Evolutionary conservation across 2,113 vertebrate genomes (phyloP).

Genomic region (Loxodonta africana): DNA sequence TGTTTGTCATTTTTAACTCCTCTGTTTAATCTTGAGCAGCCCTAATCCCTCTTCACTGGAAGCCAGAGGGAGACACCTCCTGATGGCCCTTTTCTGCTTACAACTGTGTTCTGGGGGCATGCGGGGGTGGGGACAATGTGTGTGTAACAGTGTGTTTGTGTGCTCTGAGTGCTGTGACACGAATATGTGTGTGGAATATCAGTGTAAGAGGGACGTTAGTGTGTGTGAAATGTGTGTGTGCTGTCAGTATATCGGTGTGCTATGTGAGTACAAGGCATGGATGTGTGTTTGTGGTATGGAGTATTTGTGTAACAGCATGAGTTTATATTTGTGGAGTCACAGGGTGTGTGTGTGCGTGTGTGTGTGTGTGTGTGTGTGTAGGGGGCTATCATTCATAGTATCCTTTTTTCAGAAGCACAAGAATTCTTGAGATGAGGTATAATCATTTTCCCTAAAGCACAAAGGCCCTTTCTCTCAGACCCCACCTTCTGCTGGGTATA

Average conservation of each 20-base stretch:
- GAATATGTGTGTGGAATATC: neutral
- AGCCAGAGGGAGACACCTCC: neutral
- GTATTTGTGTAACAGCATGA: neutral
- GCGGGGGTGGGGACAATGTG: fast-evolving
- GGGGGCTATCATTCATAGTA: neutral
- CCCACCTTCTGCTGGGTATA: neutral
- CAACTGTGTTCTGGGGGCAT: neutral
- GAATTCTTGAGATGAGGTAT: neutral
- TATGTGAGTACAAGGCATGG: neutral
- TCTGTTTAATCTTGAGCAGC: constrained; percentile 86
- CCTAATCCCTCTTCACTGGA: constrained; percentile 82
- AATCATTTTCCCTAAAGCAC: neutral
- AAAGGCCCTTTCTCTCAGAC: fast-evolving
- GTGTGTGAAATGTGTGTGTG: neutral
- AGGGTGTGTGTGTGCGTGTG: neutral
- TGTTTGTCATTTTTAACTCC: constrained; percentile 89
- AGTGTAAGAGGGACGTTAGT: neutral
- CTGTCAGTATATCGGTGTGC: fast-evolving
- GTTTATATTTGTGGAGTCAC: neutral
- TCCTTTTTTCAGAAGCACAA: neutral
- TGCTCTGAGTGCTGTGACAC: neutral
- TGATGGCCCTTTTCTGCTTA: neutral
- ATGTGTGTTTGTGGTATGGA: neutral
- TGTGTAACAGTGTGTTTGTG: neutral
- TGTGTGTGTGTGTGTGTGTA: neutral